These are phyloP conservation scores for Crotophaga sulcirostris DNA, from an alignment of 2,113 vertebrate genomes.

Conservation along the genomic window DNA sequence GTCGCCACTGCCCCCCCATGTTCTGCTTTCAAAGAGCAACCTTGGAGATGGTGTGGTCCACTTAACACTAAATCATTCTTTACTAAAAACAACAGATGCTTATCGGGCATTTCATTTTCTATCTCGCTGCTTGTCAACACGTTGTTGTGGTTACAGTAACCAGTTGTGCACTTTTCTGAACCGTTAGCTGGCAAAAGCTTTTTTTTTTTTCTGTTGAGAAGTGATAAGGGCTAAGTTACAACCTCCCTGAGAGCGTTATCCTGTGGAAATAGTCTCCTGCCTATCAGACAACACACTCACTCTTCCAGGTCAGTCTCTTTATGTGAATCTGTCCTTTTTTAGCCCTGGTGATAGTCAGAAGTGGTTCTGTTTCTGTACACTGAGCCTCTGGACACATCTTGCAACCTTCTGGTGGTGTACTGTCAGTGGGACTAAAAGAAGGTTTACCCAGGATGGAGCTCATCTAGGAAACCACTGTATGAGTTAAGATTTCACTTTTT, in stretches of 20 bases:
- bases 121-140: neutral
- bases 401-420: neutral
- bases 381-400: neutral
- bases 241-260: neutral
- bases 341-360: neutral
- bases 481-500: neutral
- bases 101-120: constrained; percentile 26
- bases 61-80: constrained; percentile 5
- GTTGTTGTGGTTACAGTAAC: constrained; percentile 54
- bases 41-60: neutral
- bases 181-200: constrained; percentile 56
- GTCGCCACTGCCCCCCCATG: rapidly evolving
- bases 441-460: neutral
- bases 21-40: neutral
- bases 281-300: neutral
- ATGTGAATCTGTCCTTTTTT: neutral
- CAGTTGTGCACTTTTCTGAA: constrained; percentile 32
- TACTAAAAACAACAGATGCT: constrained; percentile 45
- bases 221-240: constrained; percentile 11
- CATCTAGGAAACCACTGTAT: neutral
- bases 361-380: neutral
- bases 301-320: neutral
- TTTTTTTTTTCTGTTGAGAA: constrained; percentile 15
- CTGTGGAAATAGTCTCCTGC: neutral
- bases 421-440: neutral